Conservation (phyloP, 2,113 vertebrate genomes). For the Hippocampus guttulatus region DNA sequence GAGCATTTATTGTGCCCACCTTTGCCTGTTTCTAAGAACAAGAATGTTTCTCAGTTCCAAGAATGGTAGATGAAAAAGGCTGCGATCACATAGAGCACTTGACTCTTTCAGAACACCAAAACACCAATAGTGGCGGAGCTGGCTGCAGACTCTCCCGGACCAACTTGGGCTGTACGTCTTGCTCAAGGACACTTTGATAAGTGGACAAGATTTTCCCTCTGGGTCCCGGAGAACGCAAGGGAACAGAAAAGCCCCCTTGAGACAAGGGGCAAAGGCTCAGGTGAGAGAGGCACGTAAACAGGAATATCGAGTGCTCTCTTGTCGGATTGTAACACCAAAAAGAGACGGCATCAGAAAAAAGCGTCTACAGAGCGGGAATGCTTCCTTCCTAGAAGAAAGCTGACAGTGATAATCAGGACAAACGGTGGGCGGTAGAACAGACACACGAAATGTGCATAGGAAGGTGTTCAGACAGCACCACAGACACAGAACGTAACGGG, state of each 20-base stretch:
- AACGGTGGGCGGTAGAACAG: conserved; percentile 26
- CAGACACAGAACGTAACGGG: conserved; percentile 25
- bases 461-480: conserved; percentile 29
- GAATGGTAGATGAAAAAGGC: neutral
- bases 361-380: conserved; percentile 2
- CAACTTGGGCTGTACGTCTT: neutral
- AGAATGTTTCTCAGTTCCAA: neutral
- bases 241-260: neutral
- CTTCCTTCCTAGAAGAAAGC: neutral
- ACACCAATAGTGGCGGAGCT: neutral
- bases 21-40: neutral
- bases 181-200: neutral
- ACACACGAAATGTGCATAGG: conserved; percentile 26
- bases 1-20: neutral
- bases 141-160: neutral
- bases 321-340: conserved; percentile 12
- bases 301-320: conserved; percentile 19
- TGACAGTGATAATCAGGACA: conserved; percentile 21
- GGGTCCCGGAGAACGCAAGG: neutral
- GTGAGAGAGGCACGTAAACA: conserved; percentile 15
- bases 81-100: neutral
- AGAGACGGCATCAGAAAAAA: conserved; percentile 22
- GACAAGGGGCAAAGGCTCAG: conserved; percentile 4
- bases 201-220: neutral
- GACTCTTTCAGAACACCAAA: neutral